A percentile compares a stretch with the other conserved stretches of the same genome.
Evolutionary conservation across 1,140 invertebrate species (phyloP).

Genomic region (Caenorhabditis briggsae): DNA sequence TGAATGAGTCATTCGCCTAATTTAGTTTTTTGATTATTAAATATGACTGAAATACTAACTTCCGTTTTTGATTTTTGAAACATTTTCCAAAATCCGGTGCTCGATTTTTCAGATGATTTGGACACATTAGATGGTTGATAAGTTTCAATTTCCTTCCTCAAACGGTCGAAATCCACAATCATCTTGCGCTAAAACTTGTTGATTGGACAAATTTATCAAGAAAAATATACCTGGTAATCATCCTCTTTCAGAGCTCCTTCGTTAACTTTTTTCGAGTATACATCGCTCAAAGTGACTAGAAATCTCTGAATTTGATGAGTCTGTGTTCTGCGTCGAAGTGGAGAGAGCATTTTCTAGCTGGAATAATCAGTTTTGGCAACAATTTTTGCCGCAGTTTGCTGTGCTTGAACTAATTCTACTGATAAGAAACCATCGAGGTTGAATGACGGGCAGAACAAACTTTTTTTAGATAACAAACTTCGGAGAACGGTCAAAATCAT

Average conservation of each 20-base stretch:
- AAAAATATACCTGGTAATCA: constrained; percentile 7
- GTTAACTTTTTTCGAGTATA: constrained; percentile 49
- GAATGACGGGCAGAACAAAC: constrained; percentile 28
- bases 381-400: background rate
- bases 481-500: constrained; percentile 41
- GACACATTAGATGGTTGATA: constrained; percentile 64
- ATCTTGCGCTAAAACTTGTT: constrained; percentile 62
- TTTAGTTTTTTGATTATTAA: background rate
- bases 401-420: background rate
- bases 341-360: constrained; percentile 29
- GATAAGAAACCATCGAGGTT: constrained; percentile 7
- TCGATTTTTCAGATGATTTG: background rate
- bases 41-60: background rate
- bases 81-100: constrained; percentile 29
- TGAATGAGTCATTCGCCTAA: background rate
- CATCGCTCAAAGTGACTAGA: constrained; percentile 38
- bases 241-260: constrained; percentile 38
- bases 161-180: constrained; percentile 65
- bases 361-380: background rate
- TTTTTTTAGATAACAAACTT: constrained; percentile 4
- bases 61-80: constrained; percentile 12
- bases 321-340: background rate
- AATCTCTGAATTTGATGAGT: constrained; percentile 22
- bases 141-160: constrained; percentile 63
- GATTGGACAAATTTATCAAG: background rate